phyloP scores from a whole-genome alignment of 2,888 invertebrate genomes.

The Apamea sordens region DNA sequence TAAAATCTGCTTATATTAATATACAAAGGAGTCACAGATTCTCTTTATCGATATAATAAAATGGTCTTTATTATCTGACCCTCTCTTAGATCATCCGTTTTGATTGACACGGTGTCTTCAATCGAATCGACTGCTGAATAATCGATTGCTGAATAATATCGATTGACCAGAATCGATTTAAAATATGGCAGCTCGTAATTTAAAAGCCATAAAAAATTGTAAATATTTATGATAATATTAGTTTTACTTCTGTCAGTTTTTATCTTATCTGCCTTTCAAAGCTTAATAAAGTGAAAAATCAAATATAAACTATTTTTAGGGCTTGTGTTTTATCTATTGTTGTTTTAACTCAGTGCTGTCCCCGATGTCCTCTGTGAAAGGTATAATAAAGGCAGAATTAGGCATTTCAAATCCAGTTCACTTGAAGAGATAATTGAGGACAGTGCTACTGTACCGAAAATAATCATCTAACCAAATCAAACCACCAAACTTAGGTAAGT shows the following conservation, averaged over 20 bases:
- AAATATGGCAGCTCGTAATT: slow-evolving; percentile 12
- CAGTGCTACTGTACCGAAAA: background rate
- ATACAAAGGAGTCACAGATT: slow-evolving; percentile 36
- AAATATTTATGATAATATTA: slow-evolving; percentile 44
- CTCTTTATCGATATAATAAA: slow-evolving; percentile 32
- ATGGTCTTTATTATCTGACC: slow-evolving; percentile 14
- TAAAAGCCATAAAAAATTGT: background rate
- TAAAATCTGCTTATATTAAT: slow-evolving; percentile 46
- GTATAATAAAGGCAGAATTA: slow-evolving; percentile 27
- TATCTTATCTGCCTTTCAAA: slow-evolving; percentile 53
- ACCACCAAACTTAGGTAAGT: slow-evolving; percentile 4
- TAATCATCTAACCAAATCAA: background rate
- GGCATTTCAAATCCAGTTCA: slow-evolving; percentile 9
- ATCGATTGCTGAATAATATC: background rate
- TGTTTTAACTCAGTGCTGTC: slow-evolving; percentile 27
- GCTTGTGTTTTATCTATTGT: slow-evolving; percentile 49
- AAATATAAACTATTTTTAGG: slow-evolving; percentile 33
- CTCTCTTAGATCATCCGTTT: background rate
- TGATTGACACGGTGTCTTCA: slow-evolving; percentile 5
- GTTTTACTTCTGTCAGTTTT: slow-evolving; percentile 15
- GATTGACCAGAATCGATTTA: slow-evolving; percentile 12
- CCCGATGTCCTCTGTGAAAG: slow-evolving; percentile 43
- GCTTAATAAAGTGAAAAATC: slow-evolving; percentile 24
- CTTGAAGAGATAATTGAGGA: background rate
- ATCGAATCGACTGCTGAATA: slow-evolving; percentile 9